Conservation (phyloP, 2,888 invertebrate species). For the Euspilapteryx auroguttella region DNA sequence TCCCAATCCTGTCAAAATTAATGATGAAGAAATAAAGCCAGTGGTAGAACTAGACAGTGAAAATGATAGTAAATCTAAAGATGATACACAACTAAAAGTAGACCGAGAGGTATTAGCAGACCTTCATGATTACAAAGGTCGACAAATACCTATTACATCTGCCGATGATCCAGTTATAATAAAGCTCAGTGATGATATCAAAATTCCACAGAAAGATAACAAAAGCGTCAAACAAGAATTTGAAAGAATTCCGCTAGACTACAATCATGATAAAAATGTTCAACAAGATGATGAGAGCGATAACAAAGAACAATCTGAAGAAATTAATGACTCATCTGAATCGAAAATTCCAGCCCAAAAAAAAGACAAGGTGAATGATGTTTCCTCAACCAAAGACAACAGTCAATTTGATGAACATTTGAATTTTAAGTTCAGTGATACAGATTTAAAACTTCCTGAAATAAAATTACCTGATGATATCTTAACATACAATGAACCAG, state of each 20-base stretch:
- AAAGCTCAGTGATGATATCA: too few relatives aligned
- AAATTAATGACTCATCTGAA: slow-evolving; percentile 16
- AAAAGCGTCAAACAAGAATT: slow-evolving; percentile 40
- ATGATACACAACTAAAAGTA: slow-evolving; percentile 35
- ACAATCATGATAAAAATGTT: slow-evolving; percentile 26
- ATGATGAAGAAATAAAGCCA: slow-evolving; percentile 40
- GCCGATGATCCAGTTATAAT: too few relatives aligned
- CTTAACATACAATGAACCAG: slow-evolving; percentile 27
- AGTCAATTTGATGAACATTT: slow-evolving; percentile 8
- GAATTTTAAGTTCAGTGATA: slow-evolving; percentile 37
- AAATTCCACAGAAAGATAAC: slow-evolving; percentile 11
- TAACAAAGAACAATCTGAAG: slow-evolving; percentile 21
- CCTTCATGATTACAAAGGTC: slow-evolving; percentile 22
- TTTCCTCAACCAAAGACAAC: slow-evolving; percentile 23
- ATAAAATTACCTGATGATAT: slow-evolving; percentile 49
- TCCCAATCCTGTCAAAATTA: too few relatives aligned
- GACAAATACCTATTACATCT: too few relatives aligned
- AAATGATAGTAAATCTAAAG: slow-evolving; percentile 12
- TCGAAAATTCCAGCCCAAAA: slow-evolving; percentile 23
- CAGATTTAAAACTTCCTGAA: slow-evolving; percentile 47
- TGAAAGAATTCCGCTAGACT: slow-evolving; percentile 46
- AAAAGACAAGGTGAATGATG: slow-evolving; percentile 24
- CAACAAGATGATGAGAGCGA: slow-evolving; percentile 12
- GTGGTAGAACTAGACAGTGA: slow-evolving; percentile 15
- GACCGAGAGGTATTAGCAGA: slow-evolving; percentile 48